Percentiles rank a stretch among this genome's conserved stretches.
These are phyloP conservation scores for Chrysocyon brachyurus DNA, from an alignment of 2,797 vertebrate species.

Conservation along the genomic window DNA sequence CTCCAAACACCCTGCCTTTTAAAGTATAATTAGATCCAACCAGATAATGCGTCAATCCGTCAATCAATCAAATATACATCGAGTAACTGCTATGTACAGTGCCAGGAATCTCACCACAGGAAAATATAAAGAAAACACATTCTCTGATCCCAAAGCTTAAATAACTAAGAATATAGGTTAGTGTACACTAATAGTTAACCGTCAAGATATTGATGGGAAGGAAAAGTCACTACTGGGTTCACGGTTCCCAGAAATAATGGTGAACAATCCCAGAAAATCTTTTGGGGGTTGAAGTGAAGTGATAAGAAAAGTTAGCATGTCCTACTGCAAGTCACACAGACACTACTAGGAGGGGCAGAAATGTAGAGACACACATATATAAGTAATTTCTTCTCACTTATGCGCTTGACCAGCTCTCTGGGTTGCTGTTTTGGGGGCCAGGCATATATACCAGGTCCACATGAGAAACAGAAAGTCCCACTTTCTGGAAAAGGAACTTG, in stretches of 20 bases:
- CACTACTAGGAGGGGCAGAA: background rate
- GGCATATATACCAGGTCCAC: background rate
- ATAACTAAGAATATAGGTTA: background rate
- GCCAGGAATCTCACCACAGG: background rate
- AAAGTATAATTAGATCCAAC: background rate
- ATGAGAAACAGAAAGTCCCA: background rate
- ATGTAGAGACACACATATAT: background rate
- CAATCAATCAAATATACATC: background rate
- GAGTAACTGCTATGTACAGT: background rate
- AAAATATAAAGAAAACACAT: conserved; percentile 7
- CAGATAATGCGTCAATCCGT: conserved; percentile 3
- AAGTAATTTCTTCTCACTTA: background rate
- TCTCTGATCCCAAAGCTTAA: background rate
- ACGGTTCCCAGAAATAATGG: background rate
- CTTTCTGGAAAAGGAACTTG: conserved; percentile 55
- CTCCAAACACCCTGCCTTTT: conserved; percentile 7
- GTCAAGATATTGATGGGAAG: conserved; percentile 9
- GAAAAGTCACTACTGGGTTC: background rate
- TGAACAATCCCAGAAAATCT: background rate
- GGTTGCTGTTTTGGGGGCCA: background rate
- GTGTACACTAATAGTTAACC: background rate
- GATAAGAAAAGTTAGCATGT: background rate
- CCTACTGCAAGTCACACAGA: background rate
- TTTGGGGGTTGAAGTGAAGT: background rate
- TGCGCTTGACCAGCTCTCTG: background rate